Evolutionary conservation across 2,113 vertebrate genomes (phyloP).

Genomic region (Lutjanus erythropterus): DNA sequence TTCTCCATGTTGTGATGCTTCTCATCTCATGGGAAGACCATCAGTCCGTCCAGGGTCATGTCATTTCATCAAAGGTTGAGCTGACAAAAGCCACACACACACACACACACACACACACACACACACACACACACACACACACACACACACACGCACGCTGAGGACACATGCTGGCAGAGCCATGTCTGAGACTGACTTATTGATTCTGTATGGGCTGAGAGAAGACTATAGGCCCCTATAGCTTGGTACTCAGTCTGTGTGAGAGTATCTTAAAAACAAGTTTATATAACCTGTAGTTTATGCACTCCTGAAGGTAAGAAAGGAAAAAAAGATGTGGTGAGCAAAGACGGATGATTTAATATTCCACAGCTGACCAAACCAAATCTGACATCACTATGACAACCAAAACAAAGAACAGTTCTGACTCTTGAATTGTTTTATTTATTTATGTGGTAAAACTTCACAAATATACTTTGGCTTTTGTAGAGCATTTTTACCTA

Average conservation of each 20-base stretch:
- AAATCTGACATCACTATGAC: no score
- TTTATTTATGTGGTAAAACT: no score
- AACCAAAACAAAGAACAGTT: no score
- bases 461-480: no score
- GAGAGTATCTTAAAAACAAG: no score
- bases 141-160: background rate
- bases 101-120: background rate
- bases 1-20: slow-evolving; percentile 44
- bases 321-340: no score
- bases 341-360: no score
- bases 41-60: slow-evolving; percentile 47
- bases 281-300: no score
- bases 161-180: slow-evolving; percentile 26
- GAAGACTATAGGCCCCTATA: slow-evolving; percentile 19
- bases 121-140: background rate
- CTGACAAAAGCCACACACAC: slow-evolving; percentile 35
- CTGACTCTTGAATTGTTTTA: no score
- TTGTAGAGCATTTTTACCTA: no score
- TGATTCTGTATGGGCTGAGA: slow-evolving; percentile 51
- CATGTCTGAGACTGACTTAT: slow-evolving; percentile 41
- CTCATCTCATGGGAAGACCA: slow-evolving; percentile 43
- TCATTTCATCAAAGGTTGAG: slow-evolving; percentile 42
- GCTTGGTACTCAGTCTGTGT: background rate
- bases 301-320: no score
- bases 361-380: no score